These are phyloP conservation scores for Tinea semifulvella DNA, from an alignment of 2,888 invertebrate genomes.

Conservation along the genomic window DNA sequence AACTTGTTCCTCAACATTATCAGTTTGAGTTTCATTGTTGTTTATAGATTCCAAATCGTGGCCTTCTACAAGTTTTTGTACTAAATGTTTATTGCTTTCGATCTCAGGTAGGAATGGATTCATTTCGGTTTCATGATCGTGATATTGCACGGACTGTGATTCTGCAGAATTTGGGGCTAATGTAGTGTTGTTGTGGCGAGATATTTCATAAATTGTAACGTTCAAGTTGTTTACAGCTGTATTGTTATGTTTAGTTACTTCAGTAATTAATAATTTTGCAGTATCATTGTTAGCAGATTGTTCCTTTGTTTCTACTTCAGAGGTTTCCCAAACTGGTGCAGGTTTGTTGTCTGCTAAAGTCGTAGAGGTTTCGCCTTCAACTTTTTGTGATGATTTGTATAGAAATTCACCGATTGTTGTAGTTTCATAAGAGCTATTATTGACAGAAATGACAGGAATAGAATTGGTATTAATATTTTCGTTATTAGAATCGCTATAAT, in stretches of 20 bases:
- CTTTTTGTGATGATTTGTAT: constrained; percentile 36
- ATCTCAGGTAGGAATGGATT: constrained; percentile 74
- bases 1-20: constrained; percentile 40
- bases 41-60: constrained; percentile 52
- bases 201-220: constrained; percentile 55
- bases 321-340: constrained; percentile 52
- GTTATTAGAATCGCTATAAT: constrained; percentile 40
- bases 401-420: constrained; percentile 48
- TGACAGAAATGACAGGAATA: not conserved
- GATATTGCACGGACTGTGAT: constrained; percentile 39
- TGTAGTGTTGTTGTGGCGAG: constrained; percentile 34
- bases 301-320: constrained; percentile 18
- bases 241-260: constrained; percentile 19
- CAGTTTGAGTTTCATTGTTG: constrained; percentile 53
- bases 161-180: constrained; percentile 18
- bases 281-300: constrained; percentile 13
- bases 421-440: constrained; percentile 28
- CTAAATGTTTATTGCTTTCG: constrained; percentile 68
- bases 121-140: constrained; percentile 66
- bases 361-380: constrained; percentile 18
- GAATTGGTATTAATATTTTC: constrained; percentile 19
- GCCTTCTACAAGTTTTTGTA: constrained; percentile 68
- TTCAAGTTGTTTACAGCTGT: constrained; percentile 38
- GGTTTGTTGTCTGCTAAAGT: constrained; percentile 25
- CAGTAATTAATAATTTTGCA: constrained; percentile 19